These are phyloP conservation scores for Megathymus violae DNA, from an alignment of 1,140 invertebrate genomes.

Conservation along the genomic window DNA sequence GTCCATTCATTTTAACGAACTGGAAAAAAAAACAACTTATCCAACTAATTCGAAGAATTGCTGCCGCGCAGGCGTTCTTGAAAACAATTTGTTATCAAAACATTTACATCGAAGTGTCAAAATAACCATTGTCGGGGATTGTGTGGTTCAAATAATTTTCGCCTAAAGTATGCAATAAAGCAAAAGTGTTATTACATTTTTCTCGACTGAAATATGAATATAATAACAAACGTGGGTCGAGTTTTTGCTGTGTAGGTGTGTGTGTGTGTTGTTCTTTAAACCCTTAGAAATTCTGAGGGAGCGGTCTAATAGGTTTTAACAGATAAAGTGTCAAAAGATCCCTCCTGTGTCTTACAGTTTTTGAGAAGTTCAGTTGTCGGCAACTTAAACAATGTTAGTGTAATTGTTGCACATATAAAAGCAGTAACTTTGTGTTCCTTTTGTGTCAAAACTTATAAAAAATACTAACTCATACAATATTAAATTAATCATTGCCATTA, in stretches of 20 bases:
- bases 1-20: slow-evolving; percentile 1
- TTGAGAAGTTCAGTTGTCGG: no score
- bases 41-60: neutral
- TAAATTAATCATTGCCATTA: no score
- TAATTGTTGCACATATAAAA: no score
- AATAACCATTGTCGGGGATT: neutral
- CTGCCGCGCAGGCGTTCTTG: neutral
- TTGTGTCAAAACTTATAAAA: no score
- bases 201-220: neutral
- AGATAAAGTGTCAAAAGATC: neutral
- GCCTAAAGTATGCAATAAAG: neutral
- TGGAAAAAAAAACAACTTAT: neutral
- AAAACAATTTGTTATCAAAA: slow-evolving; percentile 1
- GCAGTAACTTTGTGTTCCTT: no score
- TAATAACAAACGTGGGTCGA: neutral
- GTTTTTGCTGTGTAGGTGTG: neutral
- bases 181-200: neutral
- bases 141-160: neutral
- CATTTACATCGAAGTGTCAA: slow-evolving; percentile 2
- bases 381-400: no score
- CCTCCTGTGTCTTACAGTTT: no score
- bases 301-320: neutral
- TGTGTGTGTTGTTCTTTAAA: neutral
- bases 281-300: neutral
- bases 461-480: no score